A percentile compares a stretch with the other conserved stretches of the same genome.
Evolutionary conservation across 2,888 invertebrate species (phyloP).

Genomic region (Lobophora halterata): DNA sequence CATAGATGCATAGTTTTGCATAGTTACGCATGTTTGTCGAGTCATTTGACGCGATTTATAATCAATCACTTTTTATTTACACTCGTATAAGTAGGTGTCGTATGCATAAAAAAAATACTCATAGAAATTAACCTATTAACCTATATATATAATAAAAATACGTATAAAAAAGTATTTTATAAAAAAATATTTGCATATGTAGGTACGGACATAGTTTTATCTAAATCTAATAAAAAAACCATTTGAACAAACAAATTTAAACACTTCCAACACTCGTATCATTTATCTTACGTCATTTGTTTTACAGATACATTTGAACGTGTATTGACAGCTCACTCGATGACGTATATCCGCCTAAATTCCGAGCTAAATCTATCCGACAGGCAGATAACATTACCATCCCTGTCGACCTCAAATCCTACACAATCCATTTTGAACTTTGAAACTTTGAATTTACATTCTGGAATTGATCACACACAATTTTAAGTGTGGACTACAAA

Average conservation of each 20-base stretch:
- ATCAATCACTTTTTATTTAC: constrained; percentile 1
- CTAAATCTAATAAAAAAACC: not conserved
- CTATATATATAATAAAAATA: no score
- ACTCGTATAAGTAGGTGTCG: no score
- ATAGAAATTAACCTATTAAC: no score
- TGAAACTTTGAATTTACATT: constrained; percentile 28
- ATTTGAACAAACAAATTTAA: constrained; percentile 7
- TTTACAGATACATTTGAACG: constrained; percentile 43
- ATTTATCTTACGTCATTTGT: constrained; percentile 43
- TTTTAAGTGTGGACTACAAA: constrained; percentile 3
- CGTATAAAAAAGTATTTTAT: no score
- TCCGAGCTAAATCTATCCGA: constrained; percentile 63
- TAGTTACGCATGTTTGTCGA: constrained; percentile 27
- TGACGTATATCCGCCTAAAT: constrained; percentile 61
- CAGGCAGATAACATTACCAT: constrained; percentile 47
- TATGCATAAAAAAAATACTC: no score
- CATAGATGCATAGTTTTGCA: constrained; percentile 36
- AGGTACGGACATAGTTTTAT: no score
- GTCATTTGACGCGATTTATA: constrained; percentile 21
- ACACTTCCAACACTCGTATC: constrained; percentile 28
- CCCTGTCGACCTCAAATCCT: constrained; percentile 37
- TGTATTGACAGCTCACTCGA: constrained; percentile 46
- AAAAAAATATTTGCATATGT: no score
- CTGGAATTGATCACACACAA: constrained; percentile 17
- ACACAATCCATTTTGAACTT: constrained; percentile 27